These are phyloP conservation scores for Actinostola sp. DNA, from an alignment of 92 coral and sea anemone genomes.

Conservation along the genomic window DNA sequence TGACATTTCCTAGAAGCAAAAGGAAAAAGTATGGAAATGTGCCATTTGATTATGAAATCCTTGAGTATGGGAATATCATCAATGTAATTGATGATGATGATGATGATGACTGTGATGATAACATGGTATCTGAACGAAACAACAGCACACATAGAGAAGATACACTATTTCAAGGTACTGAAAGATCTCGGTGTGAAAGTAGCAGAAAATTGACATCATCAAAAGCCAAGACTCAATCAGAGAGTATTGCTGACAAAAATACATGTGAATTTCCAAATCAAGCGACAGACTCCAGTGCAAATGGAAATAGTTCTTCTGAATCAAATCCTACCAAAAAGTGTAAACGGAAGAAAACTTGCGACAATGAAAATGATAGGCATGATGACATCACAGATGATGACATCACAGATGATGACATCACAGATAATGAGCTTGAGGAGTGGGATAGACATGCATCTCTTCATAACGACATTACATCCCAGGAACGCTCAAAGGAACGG, in stretches of 20 bases:
- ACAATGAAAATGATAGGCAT: neutral
- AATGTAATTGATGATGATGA: neutral
- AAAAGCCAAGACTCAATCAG: neutral
- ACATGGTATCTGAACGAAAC: too few relatives aligned
- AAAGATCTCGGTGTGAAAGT: too few relatives aligned
- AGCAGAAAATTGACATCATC: neutral
- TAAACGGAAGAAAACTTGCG: neutral
- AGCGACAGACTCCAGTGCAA: too few relatives aligned
- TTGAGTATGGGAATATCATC: conserved; percentile 14
- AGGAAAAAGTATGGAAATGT: conserved; percentile 93
- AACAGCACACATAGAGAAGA: too few relatives aligned
- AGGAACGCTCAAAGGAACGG: conserved; percentile 93
- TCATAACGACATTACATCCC: conserved; percentile 93
- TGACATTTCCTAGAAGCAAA: conserved; percentile 73
- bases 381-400: too few relatives aligned
- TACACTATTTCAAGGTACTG: too few relatives aligned
- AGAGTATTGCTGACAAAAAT: too few relatives aligned
- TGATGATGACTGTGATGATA: neutral
- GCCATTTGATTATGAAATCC: conserved; percentile 74
- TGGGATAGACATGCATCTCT: conserved; percentile 99
- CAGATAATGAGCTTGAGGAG: conserved; percentile 76
- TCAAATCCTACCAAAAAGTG: neutral
- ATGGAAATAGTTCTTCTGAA: too few relatives aligned
- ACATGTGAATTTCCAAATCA: too few relatives aligned
- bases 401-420: conserved; percentile 22